Conservation (phyloP, 2,113 vertebrate species). For the Trichomycterus rosablanca region DNA sequence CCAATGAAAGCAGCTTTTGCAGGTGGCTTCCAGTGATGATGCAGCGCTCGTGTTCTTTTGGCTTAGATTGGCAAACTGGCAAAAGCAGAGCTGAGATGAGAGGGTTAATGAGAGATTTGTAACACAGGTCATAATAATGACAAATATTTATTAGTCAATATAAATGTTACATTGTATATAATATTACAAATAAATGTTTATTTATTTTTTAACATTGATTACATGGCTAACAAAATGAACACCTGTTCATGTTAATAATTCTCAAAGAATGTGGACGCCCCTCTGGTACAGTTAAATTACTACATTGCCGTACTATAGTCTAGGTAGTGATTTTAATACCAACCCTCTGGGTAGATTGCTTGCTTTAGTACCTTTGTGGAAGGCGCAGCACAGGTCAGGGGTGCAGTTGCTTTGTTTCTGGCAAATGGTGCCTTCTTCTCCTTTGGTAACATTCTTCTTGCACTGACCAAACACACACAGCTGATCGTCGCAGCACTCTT, state of each 20-base stretch:
- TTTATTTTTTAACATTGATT: too few species aligned
- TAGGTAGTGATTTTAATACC: too few species aligned
- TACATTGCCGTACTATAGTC: too few species aligned
- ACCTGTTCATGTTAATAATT: too few species aligned
- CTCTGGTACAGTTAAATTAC: too few species aligned
- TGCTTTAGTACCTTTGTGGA: conserved; percentile 79
- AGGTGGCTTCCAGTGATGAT: not conserved
- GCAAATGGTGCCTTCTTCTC: conserved; percentile 84
- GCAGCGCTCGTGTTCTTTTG: not conserved
- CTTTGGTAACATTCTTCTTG: conserved; percentile 63
- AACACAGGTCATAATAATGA: too few species aligned
- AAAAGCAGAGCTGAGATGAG: not conserved
- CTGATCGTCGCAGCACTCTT: conserved; percentile 81
- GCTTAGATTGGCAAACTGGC: not conserved
- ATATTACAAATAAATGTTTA: too few species aligned
- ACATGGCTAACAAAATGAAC: too few species aligned
- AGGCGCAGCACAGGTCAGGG: conserved; percentile 80
- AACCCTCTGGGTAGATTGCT: too few species aligned
- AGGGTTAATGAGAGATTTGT: not conserved
- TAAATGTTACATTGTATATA: too few species aligned
- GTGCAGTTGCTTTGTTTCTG: conserved; percentile 80
- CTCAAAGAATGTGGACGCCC: too few species aligned
- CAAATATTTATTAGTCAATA: too few species aligned
- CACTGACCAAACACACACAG: conserved; percentile 88
- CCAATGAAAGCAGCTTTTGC: not conserved